Percentiles rank a stretch among this genome's conserved stretches.
phyloP scores from a whole-genome alignment of 2,113 vertebrate species.

The Nycticorax nycticorax region DNA sequence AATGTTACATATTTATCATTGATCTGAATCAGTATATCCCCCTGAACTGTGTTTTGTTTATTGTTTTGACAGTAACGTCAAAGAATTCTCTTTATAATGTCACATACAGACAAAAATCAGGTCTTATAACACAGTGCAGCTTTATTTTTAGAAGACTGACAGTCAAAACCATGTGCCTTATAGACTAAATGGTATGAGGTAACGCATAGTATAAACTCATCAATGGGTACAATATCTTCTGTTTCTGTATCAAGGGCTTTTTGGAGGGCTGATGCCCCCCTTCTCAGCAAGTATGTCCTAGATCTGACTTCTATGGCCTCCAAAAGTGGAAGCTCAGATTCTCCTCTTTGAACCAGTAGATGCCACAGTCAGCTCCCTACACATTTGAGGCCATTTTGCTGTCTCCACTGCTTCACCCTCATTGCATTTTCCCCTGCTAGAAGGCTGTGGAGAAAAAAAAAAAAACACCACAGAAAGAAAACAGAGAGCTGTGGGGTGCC shows the following conservation, averaged over 20 bases:
- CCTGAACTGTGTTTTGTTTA: neutral
- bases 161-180: neutral
- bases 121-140: neutral
- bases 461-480: neutral
- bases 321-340: neutral
- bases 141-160: neutral
- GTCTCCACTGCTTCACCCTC: neutral
- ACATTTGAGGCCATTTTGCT: neutral
- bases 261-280: neutral
- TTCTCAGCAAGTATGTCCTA: neutral
- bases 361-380: neutral
- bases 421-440: neutral
- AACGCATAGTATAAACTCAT: neutral
- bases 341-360: neutral
- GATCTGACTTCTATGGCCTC: neutral
- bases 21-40: neutral
- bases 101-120: neutral
- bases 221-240: neutral
- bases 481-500: accelerated
- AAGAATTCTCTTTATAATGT: conserved; percentile 17
- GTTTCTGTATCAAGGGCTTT: neutral
- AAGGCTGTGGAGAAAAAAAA: neutral
- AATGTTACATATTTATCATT: neutral
- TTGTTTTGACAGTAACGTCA: conserved; percentile 32
- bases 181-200: neutral